Base-by-base conservation (phyloP, 2,888 invertebrate species). In the Dolichomitus sp. region DNA sequence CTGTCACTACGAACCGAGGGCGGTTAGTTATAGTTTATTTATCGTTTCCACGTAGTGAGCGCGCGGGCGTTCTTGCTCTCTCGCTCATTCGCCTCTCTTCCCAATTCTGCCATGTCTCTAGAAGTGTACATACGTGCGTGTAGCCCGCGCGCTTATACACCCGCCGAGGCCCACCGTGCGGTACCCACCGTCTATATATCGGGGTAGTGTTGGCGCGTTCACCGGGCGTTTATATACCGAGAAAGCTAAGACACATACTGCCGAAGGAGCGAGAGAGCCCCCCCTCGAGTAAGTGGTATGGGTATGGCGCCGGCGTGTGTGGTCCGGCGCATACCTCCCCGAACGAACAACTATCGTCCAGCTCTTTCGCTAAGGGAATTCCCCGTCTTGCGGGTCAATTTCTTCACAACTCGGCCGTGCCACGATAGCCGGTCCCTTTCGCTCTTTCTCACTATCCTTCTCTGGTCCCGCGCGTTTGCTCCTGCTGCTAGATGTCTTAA, bases 11-110 rank as follows among this genome's bases (percentile, higher is more conserved):
- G 85, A 87, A 89, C 88, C 88, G 90, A 92, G 91, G 91, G 91
- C 91, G 92, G 92, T 92, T 92, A 92, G 92, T 93, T 93, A 92
- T 92, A 92, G 92, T 92, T 92, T 92, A 92, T 93, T 92, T 92
- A 93, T 93, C 92, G 92, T 91, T 92, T 92, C 91, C 91, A 91
- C 91, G 90, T 91, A 91, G 89, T 85, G 89, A 80, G 80, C 50
- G 59, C 70, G 89, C 52, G 73, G 89, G 89, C 90, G 88, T 89
- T 91, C 88, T 68, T 40, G 23, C 40, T 65, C 65, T 37, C 65
- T 17, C 37, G 14, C 4, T 42, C 68, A 33, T 12, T 65, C 42
- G 59, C 37, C 54, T 61, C 37, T 37, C 77, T 68, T 23, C 66
- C 63, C 54, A 54, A 52, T 52, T 52, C 40, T 27, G 27, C 63